Evolutionary conservation across 30 jellyfish, hydroid and myxozoan species (phyloP), one percentile per base, ranked within the genome.

Genomic region (Pelagia noctiluca): DNA sequence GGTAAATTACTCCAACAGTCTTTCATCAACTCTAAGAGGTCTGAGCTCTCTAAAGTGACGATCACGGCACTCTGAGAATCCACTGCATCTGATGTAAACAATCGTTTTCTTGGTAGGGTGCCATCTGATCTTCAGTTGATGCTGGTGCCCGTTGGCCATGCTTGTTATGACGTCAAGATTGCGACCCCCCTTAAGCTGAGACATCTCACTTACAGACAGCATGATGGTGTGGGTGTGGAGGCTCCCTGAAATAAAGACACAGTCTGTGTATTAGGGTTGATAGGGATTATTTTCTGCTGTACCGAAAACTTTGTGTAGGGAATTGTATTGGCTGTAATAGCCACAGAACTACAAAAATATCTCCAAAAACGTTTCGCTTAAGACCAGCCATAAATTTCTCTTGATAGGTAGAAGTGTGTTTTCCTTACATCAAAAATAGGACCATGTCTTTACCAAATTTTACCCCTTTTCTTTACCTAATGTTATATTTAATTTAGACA

Each of bases 151-250:
- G 12, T 63, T 57, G 16, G 89, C 97, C 10, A 42, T 33, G 25
- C 80, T 25, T 5, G 98, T 54, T 21, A 52, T 49, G 16, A 71
- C 86, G 71, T 74, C 47, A 70, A 92, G 75, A 13, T 65, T 87
- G 19, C 82, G 69, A 19, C 98, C 98, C 29, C 93, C 97, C 49
- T 74, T 47, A 47, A 81, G 80, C 71, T 86, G 92, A 33, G 82
- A 62, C 64, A 78, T 71, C 42, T 92, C 98, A 31, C 47, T 47
- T 7, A 95, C 76, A 2, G 92, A 37, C 29, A 92, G 84, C 11
- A 23, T 66, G 47, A 92, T 63, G 2, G 81, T 57, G 54, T 92
- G 98, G 54, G 95, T 80, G 71, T 92, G 98, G 47, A 25, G 77
- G 1, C 93, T 19, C 1, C 63, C 84, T 80, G 21, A 2, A 65